Base-by-base conservation (phyloP, 92 coral and sea anemone genomes). In the Porites rus region DNA sequence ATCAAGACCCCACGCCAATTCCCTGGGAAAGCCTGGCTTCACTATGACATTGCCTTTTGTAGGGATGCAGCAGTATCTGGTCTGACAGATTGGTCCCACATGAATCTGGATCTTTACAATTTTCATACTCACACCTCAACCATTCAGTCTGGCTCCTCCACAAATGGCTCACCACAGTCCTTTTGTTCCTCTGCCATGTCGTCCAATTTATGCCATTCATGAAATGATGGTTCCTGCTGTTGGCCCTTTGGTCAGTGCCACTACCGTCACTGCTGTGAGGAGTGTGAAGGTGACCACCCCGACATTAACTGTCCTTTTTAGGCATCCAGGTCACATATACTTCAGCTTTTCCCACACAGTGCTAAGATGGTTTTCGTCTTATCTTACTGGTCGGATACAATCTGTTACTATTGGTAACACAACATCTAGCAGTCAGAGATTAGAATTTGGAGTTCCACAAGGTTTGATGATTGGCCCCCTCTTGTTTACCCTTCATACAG, bases 21-120 rank as follows among this genome's bases (percentile, higher is more conserved):
- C 8, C 88, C 81, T 3, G 81, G 81, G n/a, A 78, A n/a, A 13
- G 60, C 87, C 9, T 83, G 80, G 87, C 69, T 84, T 4, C 43
- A 72, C 18, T 78, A 62, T 0, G 87, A 82, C 12, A 31, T 51
- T 19, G 86, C 78, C 2, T 70, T 70, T 21, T 19, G 86, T 10
- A 82, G 72, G 51, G 78, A 82, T 1, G 78, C 71, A 20, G 86
- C 83, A 18, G 79, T 78, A 0, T n/a, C 79, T 8, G 79, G 87
- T 12, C 8, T 3, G 1, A 22, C 87, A 1, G 78, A 31, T 13
- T 82, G 79, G 87, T 82, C 87, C 3, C 64, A 25, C 19, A 82
- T 82, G 87, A 82, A 82, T 28, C 21, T 71, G 51, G 70, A 82
- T 50, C 69, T 72, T 14, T 71, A 82, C 38, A 82, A 82, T 52